Evolutionary conservation across 2,888 invertebrate genomes (phyloP).

Genomic region (Cyaniris semiargus): DNA sequence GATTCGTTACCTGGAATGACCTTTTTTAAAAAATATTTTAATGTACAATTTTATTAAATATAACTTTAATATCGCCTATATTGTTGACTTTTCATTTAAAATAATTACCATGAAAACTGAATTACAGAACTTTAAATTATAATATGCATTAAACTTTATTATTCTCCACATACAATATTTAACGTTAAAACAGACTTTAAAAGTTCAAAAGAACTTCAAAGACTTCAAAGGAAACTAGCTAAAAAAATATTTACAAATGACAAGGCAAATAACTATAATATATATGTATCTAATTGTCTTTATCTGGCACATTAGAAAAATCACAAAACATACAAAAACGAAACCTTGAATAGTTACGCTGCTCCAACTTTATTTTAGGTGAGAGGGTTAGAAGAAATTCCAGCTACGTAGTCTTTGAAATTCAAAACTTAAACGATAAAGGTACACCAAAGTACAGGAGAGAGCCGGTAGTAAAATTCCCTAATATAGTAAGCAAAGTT

Average conservation of each 20-base stretch:
- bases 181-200: too few species aligned
- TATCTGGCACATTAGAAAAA: too few species aligned
- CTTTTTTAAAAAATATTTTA: not conserved
- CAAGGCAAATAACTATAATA: too few species aligned
- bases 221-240: too few species aligned
- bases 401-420: not conserved
- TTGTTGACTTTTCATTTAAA: not conserved
- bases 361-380: not conserved
- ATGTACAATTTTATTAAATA: not conserved
- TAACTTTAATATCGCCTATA: not conserved
- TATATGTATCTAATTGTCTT: too few species aligned
- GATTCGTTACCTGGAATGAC: not conserved
- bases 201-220: too few species aligned
- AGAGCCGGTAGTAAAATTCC: not conserved
- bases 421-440: constrained; percentile 3
- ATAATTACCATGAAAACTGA: not conserved
- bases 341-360: too few species aligned
- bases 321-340: too few species aligned
- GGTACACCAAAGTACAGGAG: not conserved
- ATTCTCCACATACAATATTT: not conserved
- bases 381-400: not conserved
- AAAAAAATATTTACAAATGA: too few species aligned
- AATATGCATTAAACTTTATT: not conserved
- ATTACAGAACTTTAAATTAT: not conserved
- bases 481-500: not conserved